Percentiles rank a stretch among this genome's conserved stretches.
Evolutionary conservation across 2,113 vertebrate genomes (phyloP).

Genomic region (Oreochromis niloticus): DNA sequence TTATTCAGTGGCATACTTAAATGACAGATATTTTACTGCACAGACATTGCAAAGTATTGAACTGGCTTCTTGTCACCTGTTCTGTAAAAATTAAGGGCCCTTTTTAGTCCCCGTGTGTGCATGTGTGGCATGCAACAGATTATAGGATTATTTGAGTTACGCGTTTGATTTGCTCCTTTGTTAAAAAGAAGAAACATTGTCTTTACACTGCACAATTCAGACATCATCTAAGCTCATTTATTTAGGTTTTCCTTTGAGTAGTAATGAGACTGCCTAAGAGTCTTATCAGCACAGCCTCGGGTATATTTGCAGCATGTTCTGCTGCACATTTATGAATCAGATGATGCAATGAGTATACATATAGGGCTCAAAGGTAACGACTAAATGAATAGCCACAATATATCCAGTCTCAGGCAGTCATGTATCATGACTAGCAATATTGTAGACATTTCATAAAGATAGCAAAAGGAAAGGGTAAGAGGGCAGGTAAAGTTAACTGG

Average conservation of each 20-base stretch:
- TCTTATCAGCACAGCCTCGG: background rate
- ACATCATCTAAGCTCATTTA: background rate
- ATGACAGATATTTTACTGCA: background rate
- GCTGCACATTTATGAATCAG: background rate
- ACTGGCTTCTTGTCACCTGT: background rate
- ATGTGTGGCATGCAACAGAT: background rate
- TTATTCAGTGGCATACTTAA: background rate
- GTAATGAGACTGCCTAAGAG: background rate
- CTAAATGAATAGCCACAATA: background rate
- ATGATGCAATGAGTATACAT: background rate
- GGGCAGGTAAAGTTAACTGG: fast-evolving
- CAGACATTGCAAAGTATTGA: background rate
- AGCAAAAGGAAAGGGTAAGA: background rate
- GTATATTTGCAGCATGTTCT: background rate
- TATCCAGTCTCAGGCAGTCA: background rate
- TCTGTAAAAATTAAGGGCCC: background rate
- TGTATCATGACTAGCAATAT: background rate
- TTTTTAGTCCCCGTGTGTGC: background rate
- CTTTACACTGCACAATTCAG: background rate
- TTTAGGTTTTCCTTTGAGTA: background rate
- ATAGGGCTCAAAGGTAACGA: background rate
- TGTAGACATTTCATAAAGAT: background rate
- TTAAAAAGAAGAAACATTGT: background rate
- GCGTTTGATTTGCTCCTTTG: background rate
- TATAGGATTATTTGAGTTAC: background rate